Conservation (phyloP, 2,888 invertebrate genomes). For the Beris morrisii region DNA sequence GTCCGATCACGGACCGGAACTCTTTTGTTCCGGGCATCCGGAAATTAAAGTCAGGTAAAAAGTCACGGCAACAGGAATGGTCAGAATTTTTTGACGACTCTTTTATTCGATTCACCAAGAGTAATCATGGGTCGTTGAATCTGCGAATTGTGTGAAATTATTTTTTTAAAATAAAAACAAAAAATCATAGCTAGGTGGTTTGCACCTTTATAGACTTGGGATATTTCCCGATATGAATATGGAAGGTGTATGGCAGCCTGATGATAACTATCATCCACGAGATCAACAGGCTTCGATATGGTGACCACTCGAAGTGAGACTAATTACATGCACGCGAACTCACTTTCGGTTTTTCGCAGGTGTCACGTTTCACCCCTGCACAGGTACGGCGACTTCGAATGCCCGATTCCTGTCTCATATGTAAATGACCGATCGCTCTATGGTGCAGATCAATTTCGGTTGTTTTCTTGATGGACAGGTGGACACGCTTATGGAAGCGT, state of each 20-base stretch:
- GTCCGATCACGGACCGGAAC: slow-evolving; percentile 43
- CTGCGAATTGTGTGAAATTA: slow-evolving; percentile 25
- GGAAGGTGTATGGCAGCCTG: slow-evolving; percentile 5
- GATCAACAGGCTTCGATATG: background rate
- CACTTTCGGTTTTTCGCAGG: slow-evolving; percentile 37
- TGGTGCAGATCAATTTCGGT: no score
- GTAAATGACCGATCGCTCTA: no score
- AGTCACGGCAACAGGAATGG: slow-evolving; percentile 10
- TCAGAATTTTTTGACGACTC: slow-evolving; percentile 22
- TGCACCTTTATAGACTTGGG: no score
- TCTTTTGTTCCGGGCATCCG: slow-evolving; percentile 45
- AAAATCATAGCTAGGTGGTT: background rate
- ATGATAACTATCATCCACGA: background rate
- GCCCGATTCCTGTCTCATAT: background rate
- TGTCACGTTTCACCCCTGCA: slow-evolving; percentile 26
- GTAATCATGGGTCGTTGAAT: slow-evolving; percentile 37
- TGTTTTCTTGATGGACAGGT: background rate
- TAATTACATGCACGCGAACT: slow-evolving; percentile 32
- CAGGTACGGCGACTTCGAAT: background rate
- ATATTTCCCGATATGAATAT: slow-evolving; percentile 32
- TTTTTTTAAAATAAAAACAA: background rate
- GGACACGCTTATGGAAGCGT: slow-evolving; percentile 14
- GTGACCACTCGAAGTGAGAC: slow-evolving; percentile 6
- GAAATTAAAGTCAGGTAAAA: slow-evolving; percentile 39
- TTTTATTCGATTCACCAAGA: slow-evolving; percentile 24